Evolutionary conservation across 2,113 vertebrate genomes (phyloP), one percentile per base, ranked within the genome.

Genomic region (Odocoileus hemionus): DNA sequence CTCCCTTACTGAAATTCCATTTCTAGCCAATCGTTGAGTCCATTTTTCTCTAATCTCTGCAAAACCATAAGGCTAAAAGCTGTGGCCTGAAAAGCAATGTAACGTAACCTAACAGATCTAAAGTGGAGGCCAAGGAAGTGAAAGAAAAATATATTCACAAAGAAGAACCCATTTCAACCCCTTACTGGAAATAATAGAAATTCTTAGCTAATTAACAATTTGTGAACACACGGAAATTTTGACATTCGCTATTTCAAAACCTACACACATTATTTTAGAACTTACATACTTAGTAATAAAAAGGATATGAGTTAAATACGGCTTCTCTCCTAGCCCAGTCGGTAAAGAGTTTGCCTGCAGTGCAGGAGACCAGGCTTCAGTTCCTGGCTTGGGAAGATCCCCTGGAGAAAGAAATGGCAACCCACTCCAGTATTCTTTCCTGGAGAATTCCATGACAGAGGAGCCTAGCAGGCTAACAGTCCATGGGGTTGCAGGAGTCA

Each of bases 11-110:
- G 39, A 93, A 94, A 80, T 91, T 89, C 83, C 30, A 5, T 86
- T 91, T 89, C 61, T 95, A 89, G 19, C 28, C 76, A 93, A 3
- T 86, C 13, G 13, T 50, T 89, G 50, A 85, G 23, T 54, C 45
- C 52, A 64, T 54, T 91, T 93, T 79, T 74, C 74, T 91, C 47
- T 50, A 94, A 94, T 70, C 84, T 96, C 54, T 91, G 57, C 55
- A 91, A 90, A 89, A 93, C 39, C 36, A 2, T 78, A 70, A 94
- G 52, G 45, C 89, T 58, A 80, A 88, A 94, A 88, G 7, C 12
- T 85, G 21, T 89, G 47, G 36, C 61, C 52, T 92, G 58, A 88
- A 96, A 97, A 64, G 3, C 23, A 61, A 39, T 78, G 52, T 55
- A 80, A 79, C 15, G 52, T 55, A 80, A 79, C 15, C 84, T 91